Percentiles rank a stretch among this genome's conserved stretches.
Conservation (phyloP, 1,140 invertebrate species). For the Tribolium castaneum region DNA sequence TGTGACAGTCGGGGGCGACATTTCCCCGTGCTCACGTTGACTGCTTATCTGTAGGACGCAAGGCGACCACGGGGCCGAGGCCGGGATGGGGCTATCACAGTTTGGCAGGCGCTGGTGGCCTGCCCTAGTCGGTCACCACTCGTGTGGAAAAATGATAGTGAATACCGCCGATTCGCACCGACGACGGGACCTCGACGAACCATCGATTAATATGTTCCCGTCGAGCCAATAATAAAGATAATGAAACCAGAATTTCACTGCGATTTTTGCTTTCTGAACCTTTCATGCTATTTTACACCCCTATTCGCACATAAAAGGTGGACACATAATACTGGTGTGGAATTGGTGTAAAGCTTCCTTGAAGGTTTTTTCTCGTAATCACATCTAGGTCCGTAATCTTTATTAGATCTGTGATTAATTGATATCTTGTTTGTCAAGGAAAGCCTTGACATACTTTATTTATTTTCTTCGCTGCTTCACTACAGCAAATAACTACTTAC, state of each 20-base stretch:
- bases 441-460: neutral
- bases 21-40: slow-evolving; percentile 50
- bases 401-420: neutral
- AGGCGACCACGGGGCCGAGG: slow-evolving; percentile 47
- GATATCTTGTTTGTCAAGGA: neutral
- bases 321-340: too few species aligned
- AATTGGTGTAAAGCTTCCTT: too few species aligned
- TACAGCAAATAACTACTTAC: neutral
- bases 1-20: slow-evolving; percentile 42
- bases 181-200: slow-evolving; percentile 20
- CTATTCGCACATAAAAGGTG: too few species aligned
- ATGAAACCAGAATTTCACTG: neutral
- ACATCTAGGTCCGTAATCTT: neutral
- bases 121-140: slow-evolving; percentile 46
- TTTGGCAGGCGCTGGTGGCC: slow-evolving; percentile 48
- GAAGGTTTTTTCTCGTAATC: too few species aligned
- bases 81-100: slow-evolving; percentile 40
- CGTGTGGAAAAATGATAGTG: slow-evolving; percentile 55
- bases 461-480: neutral
- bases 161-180: slow-evolving; percentile 26
- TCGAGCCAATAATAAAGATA: neutral
- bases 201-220: neutral
- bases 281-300: too few species aligned
- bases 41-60: slow-evolving; percentile 47
- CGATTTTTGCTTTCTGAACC: neutral